Evolutionary conservation across 2,888 invertebrate genomes (phyloP).

Genomic region (Palloptera scutellata): DNA sequence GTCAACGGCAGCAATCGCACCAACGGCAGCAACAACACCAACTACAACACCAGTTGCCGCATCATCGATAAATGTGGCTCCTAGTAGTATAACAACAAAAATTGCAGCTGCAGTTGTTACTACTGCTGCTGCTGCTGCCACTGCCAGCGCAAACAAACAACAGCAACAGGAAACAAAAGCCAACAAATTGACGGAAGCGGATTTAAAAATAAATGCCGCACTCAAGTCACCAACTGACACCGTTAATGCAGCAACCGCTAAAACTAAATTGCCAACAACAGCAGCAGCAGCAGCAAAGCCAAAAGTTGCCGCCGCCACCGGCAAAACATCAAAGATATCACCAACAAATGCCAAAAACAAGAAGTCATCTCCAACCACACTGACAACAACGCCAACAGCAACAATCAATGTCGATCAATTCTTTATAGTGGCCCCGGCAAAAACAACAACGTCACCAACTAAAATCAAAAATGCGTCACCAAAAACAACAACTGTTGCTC

Average conservation of each 20-base stretch:
- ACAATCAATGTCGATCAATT: conserved; percentile 60
- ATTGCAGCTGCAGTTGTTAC: conserved; percentile 33
- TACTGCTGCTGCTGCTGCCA: conserved; percentile 13
- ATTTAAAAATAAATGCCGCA: conserved; percentile 28
- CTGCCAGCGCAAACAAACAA: conserved; percentile 18
- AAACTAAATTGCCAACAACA: conserved; percentile 30
- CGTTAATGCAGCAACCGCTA: conserved; percentile 15
- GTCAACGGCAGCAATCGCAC: conserved; percentile 29
- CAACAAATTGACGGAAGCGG: conserved; percentile 30
- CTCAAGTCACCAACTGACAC: conserved; percentile 22
- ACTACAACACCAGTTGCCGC: conserved; percentile 49
- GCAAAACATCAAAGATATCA: conserved; percentile 32
- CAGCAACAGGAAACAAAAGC: conserved; percentile 33
- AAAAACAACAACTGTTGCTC: conserved; percentile 35
- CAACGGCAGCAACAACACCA: conserved; percentile 28
- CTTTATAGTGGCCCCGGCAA: conserved; percentile 52
- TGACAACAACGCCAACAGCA: conserved; percentile 21
- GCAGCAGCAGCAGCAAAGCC: conserved; percentile 21
- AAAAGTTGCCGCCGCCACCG: conserved; percentile 22
- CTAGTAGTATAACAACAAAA: conserved; percentile 33
- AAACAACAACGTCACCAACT: conserved; percentile 44
- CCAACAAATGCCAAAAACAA: conserved; percentile 37
- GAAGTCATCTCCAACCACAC: conserved; percentile 31
- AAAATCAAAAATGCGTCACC: conserved; percentile 48
- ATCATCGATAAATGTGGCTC: conserved; percentile 42